A percentile compares a stretch with the other conserved stretches of the same genome.
These are phyloP conservation scores for Caradrina kadenii DNA, from an alignment of 2,888 invertebrate genomes.

Conservation along the genomic window DNA sequence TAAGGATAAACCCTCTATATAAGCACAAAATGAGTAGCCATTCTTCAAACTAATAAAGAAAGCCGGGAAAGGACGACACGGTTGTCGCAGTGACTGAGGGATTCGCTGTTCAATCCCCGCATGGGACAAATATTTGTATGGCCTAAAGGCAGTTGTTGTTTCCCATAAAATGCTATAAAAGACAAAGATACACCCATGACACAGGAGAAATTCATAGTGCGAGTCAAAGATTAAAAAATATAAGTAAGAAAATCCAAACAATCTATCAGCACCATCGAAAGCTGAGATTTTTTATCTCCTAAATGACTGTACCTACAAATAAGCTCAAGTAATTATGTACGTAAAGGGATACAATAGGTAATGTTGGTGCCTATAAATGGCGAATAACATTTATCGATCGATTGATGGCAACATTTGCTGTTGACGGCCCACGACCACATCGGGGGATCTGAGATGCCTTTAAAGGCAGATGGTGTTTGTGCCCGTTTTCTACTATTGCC, in stretches of 20 bases:
- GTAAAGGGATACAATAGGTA: conserved; percentile 59
- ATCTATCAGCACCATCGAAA: conserved; percentile 3
- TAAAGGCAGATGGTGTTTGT: conserved; percentile 50
- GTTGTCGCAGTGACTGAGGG: too few species aligned
- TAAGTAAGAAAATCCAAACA: background rate
- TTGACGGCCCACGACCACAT: conserved; percentile 58
- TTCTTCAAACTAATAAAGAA: conserved; percentile 12
- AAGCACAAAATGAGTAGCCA: background rate
- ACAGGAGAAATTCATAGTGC: too few species aligned
- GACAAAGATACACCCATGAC: too few species aligned
- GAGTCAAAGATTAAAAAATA: too few species aligned
- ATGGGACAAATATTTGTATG: too few species aligned
- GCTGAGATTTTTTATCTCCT: conserved; percentile 42
- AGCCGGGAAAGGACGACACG: background rate
- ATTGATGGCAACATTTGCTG: conserved; percentile 59
- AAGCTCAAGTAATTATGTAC: conserved; percentile 58
- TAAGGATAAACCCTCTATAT: background rate
- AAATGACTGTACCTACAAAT: conserved; percentile 56
- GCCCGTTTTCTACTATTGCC: conserved; percentile 51
- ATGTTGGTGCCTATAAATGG: conserved; percentile 50
- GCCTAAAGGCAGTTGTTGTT: too few species aligned
- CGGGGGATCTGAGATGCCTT: conserved; percentile 53
- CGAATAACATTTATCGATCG: conserved; percentile 57
- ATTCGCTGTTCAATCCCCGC: too few species aligned
- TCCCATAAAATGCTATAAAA: too few species aligned